Evolutionary conservation across 2,888 invertebrate species (phyloP).

Genomic region (Drosophila mayaguana): DNA sequence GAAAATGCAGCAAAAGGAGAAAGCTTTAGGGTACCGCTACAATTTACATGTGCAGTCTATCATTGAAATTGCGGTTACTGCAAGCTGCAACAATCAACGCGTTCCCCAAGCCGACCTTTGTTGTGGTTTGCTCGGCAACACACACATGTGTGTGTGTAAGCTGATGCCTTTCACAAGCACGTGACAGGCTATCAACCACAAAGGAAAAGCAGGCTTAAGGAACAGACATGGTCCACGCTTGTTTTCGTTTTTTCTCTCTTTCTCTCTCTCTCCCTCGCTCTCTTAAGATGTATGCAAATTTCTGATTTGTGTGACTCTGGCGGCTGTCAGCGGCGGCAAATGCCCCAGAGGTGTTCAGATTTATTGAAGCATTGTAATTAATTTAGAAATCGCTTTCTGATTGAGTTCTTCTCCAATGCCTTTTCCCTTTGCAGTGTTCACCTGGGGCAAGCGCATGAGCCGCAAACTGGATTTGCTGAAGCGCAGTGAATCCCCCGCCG

Average conservation of each 20-base stretch:
- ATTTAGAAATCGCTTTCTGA: conserved; percentile 66
- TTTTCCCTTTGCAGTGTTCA: conserved; percentile 86
- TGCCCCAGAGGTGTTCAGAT: conserved; percentile 71
- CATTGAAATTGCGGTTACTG: conserved; percentile 32
- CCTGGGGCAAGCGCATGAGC: conserved; percentile 92
- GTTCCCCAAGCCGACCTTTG: conserved; percentile 40
- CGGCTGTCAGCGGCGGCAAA: conserved; percentile 26
- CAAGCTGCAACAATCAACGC: conserved; percentile 24
- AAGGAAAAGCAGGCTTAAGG: conserved; percentile 20
- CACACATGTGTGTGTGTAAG: conserved; percentile 22
- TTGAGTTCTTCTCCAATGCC: conserved; percentile 27
- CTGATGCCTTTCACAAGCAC: conserved; percentile 43
- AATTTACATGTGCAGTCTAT: conserved; percentile 16
- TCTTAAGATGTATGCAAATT: background rate
- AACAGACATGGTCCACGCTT: background rate
- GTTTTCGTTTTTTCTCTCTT: background rate
- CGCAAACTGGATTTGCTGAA: conserved; percentile 91
- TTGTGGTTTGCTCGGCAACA: conserved; percentile 37
- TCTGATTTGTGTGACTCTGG: conserved; percentile 13
- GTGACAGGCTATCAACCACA: conserved; percentile 36
- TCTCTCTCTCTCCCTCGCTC: background rate
- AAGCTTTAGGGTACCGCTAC: conserved; percentile 9
- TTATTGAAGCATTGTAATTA: conserved; percentile 77
- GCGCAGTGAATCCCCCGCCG: conserved; percentile 86
- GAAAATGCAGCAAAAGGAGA: conserved; percentile 7